phyloP scores from a whole-genome alignment of 1,140 invertebrate genomes.

The Philopotamus ludificatus region DNA sequence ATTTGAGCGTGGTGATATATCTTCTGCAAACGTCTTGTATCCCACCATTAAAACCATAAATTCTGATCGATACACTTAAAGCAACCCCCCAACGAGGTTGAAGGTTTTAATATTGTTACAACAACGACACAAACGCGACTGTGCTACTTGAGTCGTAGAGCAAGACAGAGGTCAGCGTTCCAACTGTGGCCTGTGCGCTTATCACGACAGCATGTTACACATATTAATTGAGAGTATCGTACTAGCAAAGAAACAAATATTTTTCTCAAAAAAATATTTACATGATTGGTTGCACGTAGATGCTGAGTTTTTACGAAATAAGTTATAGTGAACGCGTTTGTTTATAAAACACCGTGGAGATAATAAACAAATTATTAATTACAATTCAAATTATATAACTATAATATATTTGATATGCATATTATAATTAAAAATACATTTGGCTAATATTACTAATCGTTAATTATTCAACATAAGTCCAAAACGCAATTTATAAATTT shows the following conservation, averaged over 20 bases:
- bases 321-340: too few relatives aligned
- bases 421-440: too few relatives aligned
- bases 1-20: neutral
- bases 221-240: too few relatives aligned
- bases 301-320: too few relatives aligned
- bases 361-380: too few relatives aligned
- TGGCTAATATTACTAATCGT: too few relatives aligned
- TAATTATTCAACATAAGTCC: too few relatives aligned
- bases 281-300: conserved; percentile 6
- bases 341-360: too few relatives aligned
- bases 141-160: conserved; percentile 9
- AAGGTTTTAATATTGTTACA: neutral
- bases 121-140: neutral
- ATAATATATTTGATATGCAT: too few relatives aligned
- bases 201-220: neutral
- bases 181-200: conserved; percentile 17
- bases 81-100: neutral
- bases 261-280: neutral
- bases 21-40: neutral
- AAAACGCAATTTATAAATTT: too few relatives aligned
- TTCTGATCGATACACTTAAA: neutral
- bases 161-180: conserved; percentile 27
- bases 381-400: too few relatives aligned
- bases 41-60: neutral
- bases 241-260: neutral